phyloP scores from a whole-genome alignment of 2,113 vertebrate genomes.

The Acrocephalus arundinaceus region DNA sequence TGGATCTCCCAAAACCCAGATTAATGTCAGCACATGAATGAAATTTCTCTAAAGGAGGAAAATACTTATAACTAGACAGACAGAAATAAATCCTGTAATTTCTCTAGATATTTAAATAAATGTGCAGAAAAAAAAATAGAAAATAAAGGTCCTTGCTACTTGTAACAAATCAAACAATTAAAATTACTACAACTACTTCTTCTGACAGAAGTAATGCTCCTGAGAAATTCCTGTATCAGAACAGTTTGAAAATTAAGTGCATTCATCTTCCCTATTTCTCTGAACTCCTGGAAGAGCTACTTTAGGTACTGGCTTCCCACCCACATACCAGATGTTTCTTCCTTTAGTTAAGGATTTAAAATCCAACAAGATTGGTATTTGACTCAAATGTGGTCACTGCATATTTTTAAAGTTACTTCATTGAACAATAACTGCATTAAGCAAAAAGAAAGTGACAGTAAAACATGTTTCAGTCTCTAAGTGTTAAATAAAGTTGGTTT shows the following conservation, averaged over 20 bases:
- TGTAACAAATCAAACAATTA: not conserved
- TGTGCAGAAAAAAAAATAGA: not conserved
- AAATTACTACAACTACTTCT: not conserved
- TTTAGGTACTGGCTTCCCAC: not conserved
- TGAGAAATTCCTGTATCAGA: not conserved
- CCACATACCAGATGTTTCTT: conserved; percentile 25
- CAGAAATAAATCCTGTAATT: not conserved
- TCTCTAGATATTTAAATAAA: not conserved
- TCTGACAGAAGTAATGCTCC: not conserved
- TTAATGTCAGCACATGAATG: not conserved
- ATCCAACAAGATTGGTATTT: conserved; percentile 3
- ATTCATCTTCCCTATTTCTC: not conserved
- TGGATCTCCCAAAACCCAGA: not conserved
- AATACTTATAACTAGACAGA: not conserved
- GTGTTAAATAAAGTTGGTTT: not conserved
- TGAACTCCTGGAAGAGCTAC: not conserved
- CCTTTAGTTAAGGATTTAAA: not conserved
- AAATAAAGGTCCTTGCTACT: not conserved
- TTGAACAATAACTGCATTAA: not conserved
- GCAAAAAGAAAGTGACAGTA: conserved; percentile 26
- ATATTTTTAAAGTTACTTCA: conserved; percentile 37
- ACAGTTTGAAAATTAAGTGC: not conserved
- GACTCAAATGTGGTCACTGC: conserved; percentile 9
- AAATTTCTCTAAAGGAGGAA: not conserved
- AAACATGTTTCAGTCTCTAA: not conserved